Percentiles rank a stretch among this genome's conserved stretches.
Evolutionary conservation across 2,797 vertebrate species (phyloP).

Genomic region (Paedocypris micromegethes): DNA sequence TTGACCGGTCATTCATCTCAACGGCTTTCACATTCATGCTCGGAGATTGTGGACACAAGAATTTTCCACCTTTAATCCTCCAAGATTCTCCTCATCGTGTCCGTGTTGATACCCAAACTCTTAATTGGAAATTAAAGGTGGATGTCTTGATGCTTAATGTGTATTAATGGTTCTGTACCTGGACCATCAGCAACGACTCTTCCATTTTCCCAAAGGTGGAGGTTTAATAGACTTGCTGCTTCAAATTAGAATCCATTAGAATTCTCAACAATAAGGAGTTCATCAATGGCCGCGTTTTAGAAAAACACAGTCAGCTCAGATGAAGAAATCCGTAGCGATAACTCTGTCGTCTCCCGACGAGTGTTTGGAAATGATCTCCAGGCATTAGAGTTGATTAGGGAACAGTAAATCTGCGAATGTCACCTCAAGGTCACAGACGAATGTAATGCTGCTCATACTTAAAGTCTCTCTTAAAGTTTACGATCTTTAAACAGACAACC

Average conservation of each 20-base stretch:
- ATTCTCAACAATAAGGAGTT: constrained; percentile 2
- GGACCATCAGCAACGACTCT: not conserved
- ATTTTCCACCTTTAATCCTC: constrained; percentile 18
- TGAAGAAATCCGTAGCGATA: constrained; percentile 9
- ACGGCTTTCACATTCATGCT: constrained; percentile 79
- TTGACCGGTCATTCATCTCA: constrained; percentile 83
- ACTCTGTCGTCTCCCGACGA: constrained; percentile 4
- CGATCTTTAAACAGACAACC: not conserved
- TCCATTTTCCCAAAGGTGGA: not conserved
- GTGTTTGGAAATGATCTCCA: constrained; percentile 18
- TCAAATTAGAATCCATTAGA: constrained; percentile 11
- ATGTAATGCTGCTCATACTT: not conserved
- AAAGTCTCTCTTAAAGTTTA: not conserved
- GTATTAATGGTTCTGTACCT: not conserved
- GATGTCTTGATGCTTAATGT: not conserved
- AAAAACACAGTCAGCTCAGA: constrained; percentile 9
- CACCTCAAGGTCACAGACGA: constrained; percentile 7
- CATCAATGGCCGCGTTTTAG: constrained; percentile 13
- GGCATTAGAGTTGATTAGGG: constrained; percentile 12
- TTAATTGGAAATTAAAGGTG: not conserved
- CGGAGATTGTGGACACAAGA: constrained; percentile 50
- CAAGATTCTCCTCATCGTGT: constrained; percentile 1
- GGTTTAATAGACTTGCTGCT: not conserved
- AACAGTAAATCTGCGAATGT: constrained; percentile 9
- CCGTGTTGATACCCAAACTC: not conserved